These are phyloP conservation scores for Temnothorax curvispinosus DNA, from an alignment of 1,140 invertebrate genomes.

Conservation along the genomic window DNA sequence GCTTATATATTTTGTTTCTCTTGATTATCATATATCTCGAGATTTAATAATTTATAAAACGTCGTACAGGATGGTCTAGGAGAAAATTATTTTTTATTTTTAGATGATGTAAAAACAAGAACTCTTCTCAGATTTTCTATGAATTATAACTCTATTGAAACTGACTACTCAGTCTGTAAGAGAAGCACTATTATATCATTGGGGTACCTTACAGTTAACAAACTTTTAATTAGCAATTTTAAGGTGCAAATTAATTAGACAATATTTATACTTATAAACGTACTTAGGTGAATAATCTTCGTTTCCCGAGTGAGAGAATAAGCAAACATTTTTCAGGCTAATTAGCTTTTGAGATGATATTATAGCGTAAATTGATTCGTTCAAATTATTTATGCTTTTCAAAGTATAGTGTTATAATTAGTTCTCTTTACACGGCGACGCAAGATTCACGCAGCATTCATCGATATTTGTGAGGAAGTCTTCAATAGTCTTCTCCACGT, in stretches of 20 bases:
- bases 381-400: neutral
- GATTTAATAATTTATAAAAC: slow-evolving; percentile 28
- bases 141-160: neutral
- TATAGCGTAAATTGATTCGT: neutral
- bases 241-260: slow-evolving; percentile 25
- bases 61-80: slow-evolving; percentile 12
- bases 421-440: neutral
- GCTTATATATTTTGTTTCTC: slow-evolving; percentile 15
- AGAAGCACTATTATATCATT: slow-evolving; percentile 18
- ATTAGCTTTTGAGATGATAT: slow-evolving; percentile 10
- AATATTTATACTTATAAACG: slow-evolving; percentile 36
- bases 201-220: neutral
- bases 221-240: slow-evolving; percentile 36
- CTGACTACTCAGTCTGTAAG: neutral
- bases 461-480: neutral
- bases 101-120: neutral
- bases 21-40: slow-evolving; percentile 16
- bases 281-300: slow-evolving; percentile 28
- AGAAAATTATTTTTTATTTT: slow-evolving; percentile 15
- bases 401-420: neutral
- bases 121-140: neutral
- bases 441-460: neutral
- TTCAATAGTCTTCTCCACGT: neutral
- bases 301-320: neutral
- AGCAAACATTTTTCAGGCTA: neutral